These are phyloP conservation scores for Phrynocephalus guinanensis DNA, from an alignment of 2,797 vertebrate species.

Conservation along the genomic window DNA sequence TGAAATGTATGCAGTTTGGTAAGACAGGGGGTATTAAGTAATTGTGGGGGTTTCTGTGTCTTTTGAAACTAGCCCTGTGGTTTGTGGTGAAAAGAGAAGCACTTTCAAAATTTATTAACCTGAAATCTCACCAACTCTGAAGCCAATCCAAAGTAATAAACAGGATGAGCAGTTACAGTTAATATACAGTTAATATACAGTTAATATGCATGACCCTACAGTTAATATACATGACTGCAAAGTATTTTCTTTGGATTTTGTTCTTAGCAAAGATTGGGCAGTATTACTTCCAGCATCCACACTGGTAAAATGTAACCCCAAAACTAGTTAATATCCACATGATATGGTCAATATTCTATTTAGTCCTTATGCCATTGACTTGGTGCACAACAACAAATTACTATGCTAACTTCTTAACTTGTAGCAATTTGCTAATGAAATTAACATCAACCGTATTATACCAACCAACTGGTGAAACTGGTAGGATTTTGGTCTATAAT, in stretches of 20 bases:
- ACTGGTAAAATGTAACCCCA: background rate
- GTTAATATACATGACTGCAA: slow-evolving; percentile 9
- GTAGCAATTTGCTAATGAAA: too few species aligned
- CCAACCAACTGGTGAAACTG: too few species aligned
- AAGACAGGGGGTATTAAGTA: background rate
- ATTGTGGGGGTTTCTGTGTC: background rate
- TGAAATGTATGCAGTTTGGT: background rate
- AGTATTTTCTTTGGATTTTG: background rate
- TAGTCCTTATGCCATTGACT: too few species aligned
- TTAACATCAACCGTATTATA: too few species aligned
- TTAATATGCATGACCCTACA: background rate
- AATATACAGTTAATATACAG: background rate
- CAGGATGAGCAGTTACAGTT: background rate
- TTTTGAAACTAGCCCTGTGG: background rate
- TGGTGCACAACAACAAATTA: too few species aligned
- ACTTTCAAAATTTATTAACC: background rate
- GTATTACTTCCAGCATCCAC: background rate
- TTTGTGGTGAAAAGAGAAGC: slow-evolving; percentile 25
- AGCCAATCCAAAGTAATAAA: slow-evolving; percentile 15
- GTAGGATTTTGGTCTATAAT: background rate
- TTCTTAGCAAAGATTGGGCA: background rate
- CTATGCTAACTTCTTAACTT: too few species aligned
- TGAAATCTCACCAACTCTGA: slow-evolving; percentile 11
- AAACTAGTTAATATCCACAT: background rate
- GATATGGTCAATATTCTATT: background rate